Percentiles rank a stretch among this genome's conserved stretches.
phyloP scores from a whole-genome alignment of 2,797 vertebrate species.

The Pelochelys cantorii region DNA sequence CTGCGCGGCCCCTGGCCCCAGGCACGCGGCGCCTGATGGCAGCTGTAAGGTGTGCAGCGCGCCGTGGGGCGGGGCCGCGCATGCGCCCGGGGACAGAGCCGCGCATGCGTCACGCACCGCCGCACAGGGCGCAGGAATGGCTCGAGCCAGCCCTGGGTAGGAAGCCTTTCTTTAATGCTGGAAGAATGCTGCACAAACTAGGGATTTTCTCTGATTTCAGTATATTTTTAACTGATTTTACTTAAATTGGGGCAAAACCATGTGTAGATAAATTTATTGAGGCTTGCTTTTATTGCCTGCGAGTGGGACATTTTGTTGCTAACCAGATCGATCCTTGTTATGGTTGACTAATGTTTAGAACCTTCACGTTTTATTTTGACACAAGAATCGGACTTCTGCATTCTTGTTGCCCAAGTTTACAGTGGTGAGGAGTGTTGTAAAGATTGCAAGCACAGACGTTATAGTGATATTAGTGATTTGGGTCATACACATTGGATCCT shows the following conservation, averaged over 20 bases:
- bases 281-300: not conserved
- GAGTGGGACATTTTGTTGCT: not conserved
- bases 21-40: no score
- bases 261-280: not conserved
- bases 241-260: not conserved
- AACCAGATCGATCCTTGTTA: not conserved
- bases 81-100: no score
- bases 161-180: not conserved
- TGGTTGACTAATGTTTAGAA: not conserved
- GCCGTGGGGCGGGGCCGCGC: no score
- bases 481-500: not conserved
- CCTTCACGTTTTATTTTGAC: not conserved
- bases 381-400: not conserved
- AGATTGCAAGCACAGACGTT: not conserved
- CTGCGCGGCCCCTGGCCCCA: no score
- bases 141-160: no score
- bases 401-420: not conserved
- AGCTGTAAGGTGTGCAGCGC: no score
- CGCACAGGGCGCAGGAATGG: no score
- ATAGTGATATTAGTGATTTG: not conserved
- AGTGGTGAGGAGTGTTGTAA: not conserved
- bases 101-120: no score
- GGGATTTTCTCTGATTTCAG: not conserved
- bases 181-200: not conserved
- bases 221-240: not conserved